Evolutionary conservation across 2,888 invertebrate species (phyloP).

Genomic region (Metopia argyrocephala): DNA sequence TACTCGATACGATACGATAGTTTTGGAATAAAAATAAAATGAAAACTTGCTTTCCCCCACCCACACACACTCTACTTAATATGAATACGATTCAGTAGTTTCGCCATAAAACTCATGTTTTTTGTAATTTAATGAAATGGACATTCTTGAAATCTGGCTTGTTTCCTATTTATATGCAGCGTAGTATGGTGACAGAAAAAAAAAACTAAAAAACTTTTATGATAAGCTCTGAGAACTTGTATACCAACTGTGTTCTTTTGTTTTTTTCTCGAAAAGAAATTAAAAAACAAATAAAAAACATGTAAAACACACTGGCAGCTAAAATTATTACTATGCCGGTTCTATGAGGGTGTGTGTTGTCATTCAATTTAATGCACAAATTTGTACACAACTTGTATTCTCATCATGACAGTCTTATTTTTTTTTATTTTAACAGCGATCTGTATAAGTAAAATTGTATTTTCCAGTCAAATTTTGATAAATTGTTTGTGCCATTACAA

Average conservation of each 20-base stretch:
- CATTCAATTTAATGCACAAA: constrained; percentile 38
- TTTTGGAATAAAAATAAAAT: not conserved
- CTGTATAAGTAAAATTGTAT: not conserved
- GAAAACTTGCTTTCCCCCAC: not conserved
- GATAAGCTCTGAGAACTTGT: constrained; percentile 20
- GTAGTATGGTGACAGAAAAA: not conserved
- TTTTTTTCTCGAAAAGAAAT: not conserved
- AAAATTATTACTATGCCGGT: constrained; percentile 8
- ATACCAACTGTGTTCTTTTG: constrained; percentile 21
- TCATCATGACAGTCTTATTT: not conserved
- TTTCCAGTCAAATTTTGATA: not conserved
- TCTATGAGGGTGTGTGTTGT: constrained; percentile 52
- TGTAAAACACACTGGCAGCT: constrained; percentile 24
- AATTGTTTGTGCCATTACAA: constrained; percentile 19
- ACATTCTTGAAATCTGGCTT: not conserved
- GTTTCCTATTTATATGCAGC: not conserved
- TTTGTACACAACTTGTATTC: not conserved
- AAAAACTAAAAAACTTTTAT: not conserved
- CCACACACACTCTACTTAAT: constrained; percentile 1
- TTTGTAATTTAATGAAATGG: not conserved
- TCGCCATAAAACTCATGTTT: not conserved
- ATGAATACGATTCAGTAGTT: constrained; percentile 3
- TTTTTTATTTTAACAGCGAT: not conserved
- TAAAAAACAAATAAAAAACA: constrained; percentile 22
- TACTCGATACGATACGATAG: not conserved